Percentiles rank a stretch among this genome's conserved stretches.
These are phyloP conservation scores for Ptychodera flava DNA, from an alignment of 35 echinoderm and acorn worm species.

Conservation along the genomic window DNA sequence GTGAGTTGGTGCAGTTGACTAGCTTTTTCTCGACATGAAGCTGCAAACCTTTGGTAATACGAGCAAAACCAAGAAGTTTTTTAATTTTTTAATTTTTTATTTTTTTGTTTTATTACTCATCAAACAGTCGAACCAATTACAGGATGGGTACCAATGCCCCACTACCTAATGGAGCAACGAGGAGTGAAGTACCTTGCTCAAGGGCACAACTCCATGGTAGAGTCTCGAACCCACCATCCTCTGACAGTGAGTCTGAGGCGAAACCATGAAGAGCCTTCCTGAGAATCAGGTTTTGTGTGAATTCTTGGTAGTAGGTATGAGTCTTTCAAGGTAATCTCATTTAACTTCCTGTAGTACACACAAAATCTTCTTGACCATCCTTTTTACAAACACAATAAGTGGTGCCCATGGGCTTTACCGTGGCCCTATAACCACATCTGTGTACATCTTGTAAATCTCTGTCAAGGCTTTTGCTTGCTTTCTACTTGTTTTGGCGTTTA, in stretches of 20 bases:
- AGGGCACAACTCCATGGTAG: no score
- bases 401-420: conserved; percentile 50
- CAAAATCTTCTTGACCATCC: conserved; percentile 38
- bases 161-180: no score
- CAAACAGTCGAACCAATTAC: no score
- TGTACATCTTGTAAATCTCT: conserved; percentile 38
- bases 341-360: conserved; percentile 45
- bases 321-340: conserved; percentile 28
- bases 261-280: conserved; percentile 33
- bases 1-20: conserved; percentile 4
- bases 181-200: no score
- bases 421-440: conserved; percentile 31
- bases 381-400: conserved; percentile 51
- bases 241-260: no score
- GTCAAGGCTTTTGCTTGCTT: conserved; percentile 17
- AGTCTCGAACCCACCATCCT: no score
- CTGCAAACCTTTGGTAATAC: conserved; percentile 21
- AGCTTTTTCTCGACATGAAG: conserved; percentile 9
- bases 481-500: not conserved
- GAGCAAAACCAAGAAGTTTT: conserved; percentile 36
- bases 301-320: conserved; percentile 27
- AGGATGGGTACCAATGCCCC: no score
- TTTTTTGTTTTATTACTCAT: no score
- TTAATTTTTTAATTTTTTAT: no score
- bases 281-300: conserved; percentile 17